These are phyloP conservation scores for Paragorgia papillata DNA, from an alignment of 92 coral and sea anemone species.

Conservation along the genomic window DNA sequence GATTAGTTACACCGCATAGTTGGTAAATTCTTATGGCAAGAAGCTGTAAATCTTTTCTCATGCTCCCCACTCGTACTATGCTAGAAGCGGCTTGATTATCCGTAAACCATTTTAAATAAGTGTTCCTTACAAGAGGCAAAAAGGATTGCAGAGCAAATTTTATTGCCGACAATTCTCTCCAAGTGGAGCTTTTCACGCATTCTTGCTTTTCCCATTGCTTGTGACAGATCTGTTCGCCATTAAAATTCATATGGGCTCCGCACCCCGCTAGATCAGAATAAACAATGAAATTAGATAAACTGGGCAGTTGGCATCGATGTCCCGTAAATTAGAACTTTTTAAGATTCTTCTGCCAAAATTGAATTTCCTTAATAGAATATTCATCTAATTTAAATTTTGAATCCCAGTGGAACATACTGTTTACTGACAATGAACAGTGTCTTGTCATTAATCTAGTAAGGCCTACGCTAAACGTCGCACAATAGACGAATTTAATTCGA, in stretches of 20 bases:
- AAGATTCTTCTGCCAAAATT: neutral
- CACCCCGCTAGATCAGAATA: slow-evolving; percentile 24
- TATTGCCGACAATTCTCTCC: slow-evolving; percentile 59
- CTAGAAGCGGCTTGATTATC: slow-evolving; percentile 54
- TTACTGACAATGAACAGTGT: too few relatives aligned
- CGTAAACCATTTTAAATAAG: slow-evolving; percentile 35
- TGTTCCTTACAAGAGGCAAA: slow-evolving; percentile 28
- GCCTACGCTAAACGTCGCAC: too few relatives aligned
- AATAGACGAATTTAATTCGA: too few relatives aligned
- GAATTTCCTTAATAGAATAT: neutral
- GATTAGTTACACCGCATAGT: slow-evolving; percentile 22
- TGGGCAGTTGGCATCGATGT: neutral
- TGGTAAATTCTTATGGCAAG: slow-evolving; percentile 51
- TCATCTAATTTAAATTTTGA: neutral
- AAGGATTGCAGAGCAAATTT: slow-evolving; percentile 45
- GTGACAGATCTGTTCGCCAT: slow-evolving; percentile 27
- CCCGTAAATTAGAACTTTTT: neutral
- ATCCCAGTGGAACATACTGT: too few relatives aligned
- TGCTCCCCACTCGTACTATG: slow-evolving; percentile 58
- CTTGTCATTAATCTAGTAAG: too few relatives aligned
- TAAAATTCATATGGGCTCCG: slow-evolving; percentile 12
- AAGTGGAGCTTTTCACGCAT: slow-evolving; percentile 47
- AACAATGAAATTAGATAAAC: neutral
- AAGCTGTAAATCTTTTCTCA: slow-evolving; percentile 49
- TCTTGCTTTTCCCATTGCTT: slow-evolving; percentile 54